Conservation (phyloP, 2,888 invertebrate species). For the Tridacna gigas region DNA sequence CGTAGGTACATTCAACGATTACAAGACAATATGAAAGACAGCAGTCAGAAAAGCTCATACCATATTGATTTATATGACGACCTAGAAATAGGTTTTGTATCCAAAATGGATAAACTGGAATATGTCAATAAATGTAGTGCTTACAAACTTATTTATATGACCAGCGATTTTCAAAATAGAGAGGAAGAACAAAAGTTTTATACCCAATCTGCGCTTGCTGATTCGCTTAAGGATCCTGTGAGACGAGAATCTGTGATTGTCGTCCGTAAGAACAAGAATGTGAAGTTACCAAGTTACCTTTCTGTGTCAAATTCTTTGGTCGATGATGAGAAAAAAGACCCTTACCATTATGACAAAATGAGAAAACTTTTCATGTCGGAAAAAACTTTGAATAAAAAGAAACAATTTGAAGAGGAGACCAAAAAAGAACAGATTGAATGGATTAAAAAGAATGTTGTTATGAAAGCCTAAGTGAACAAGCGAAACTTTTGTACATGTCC, state of each 20-base stretch:
- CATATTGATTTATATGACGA: background rate
- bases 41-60: background rate
- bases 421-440: background rate
- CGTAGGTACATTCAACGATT: background rate
- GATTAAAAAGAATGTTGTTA: background rate
- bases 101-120: background rate
- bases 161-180: background rate
- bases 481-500: no score
- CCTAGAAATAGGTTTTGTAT: background rate
- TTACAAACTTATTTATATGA: constrained; percentile 2
- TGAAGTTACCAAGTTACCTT: background rate
- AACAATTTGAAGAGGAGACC: background rate
- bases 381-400: background rate
- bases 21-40: background rate
- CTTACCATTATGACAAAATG: background rate
- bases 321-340: background rate
- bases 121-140: background rate
- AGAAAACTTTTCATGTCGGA: background rate
- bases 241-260: background rate
- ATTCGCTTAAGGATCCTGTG: background rate
- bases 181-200: background rate
- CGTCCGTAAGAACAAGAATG: background rate
- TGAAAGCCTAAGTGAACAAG: no score
- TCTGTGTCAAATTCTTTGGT: background rate
- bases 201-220: background rate